These are phyloP conservation scores for Volucella inanis DNA, from an alignment of 2,888 invertebrate genomes.

Conservation along the genomic window DNA sequence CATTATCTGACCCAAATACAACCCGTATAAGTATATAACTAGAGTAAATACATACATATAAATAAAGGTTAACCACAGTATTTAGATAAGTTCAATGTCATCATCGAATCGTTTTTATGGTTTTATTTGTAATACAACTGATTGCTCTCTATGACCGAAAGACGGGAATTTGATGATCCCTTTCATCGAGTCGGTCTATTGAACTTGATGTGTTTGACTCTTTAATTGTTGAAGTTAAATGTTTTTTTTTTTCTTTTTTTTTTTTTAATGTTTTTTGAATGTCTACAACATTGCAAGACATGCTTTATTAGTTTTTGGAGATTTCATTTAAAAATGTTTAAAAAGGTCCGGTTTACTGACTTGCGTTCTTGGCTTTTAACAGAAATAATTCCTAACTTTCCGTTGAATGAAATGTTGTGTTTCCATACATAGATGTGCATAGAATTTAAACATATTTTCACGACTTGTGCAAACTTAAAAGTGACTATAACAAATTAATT, in stretches of 20 bases:
- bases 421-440: no score
- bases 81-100: constrained; percentile 27
- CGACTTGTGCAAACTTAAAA: no score
- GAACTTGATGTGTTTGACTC: constrained; percentile 28
- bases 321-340: no score
- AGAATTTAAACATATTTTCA: no score
- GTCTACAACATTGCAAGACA: constrained; percentile 16
- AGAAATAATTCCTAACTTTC: no score
- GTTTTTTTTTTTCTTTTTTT: not conserved
- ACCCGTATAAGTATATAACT: not conserved
- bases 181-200: constrained; percentile 34
- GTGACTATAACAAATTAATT: no score
- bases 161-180: not conserved
- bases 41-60: not conserved
- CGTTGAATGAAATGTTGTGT: no score
- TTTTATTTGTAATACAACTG: constrained; percentile 12
- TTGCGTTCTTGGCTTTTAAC: no score
- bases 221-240: constrained; percentile 28
- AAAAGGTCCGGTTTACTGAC: no score
- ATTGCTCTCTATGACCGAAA: not conserved
- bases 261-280: no score
- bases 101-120: not conserved
- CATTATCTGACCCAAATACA: not conserved
- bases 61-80: constrained; percentile 4
- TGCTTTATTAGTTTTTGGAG: constrained; percentile 15